Evolutionary conservation across 2,113 vertebrate genomes (phyloP).

Genomic region (Alouatta palliata): DNA sequence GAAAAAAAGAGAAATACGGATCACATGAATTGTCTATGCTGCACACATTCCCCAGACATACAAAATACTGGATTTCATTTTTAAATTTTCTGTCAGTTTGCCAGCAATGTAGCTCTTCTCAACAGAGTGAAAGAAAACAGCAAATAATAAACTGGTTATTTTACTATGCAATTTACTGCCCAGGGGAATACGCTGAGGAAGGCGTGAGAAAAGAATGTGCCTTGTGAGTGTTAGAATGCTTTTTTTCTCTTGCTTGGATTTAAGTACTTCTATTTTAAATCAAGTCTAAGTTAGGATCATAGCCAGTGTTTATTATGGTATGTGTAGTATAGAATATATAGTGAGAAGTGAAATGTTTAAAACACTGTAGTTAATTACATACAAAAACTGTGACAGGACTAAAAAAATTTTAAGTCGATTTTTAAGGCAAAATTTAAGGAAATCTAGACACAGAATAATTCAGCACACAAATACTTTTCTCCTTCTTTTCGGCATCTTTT

Average conservation of each 20-base stretch:
- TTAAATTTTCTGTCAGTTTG: constrained; percentile 35
- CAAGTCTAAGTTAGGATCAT: constrained; percentile 41
- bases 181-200: constrained; percentile 23
- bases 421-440: neutral
- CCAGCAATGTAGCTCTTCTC: constrained; percentile 46
- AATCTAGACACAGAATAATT: constrained; percentile 35
- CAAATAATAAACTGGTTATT: constrained; percentile 66
- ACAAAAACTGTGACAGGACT: constrained; percentile 25
- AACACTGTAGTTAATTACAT: constrained; percentile 47
- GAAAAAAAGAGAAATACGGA: constrained; percentile 10
- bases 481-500: neutral
- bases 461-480: neutral
- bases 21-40: neutral
- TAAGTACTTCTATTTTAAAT: constrained; percentile 68
- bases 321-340: constrained; percentile 43
- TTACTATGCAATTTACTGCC: constrained; percentile 47
- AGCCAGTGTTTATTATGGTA: constrained; percentile 57
- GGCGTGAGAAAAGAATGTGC: constrained; percentile 62
- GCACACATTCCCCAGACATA: neutral
- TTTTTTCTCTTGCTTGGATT: constrained; percentile 11
- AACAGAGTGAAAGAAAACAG: constrained; percentile 31
- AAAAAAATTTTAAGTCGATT: neutral
- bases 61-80: constrained; percentile 41
- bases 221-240: constrained; percentile 5
- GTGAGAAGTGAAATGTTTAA: constrained; percentile 54